A percentile compares a stretch with the other conserved stretches of the same genome.
These are phyloP conservation scores for Yasuhikotakia modesta DNA, from an alignment of 2,797 vertebrate genomes.

Conservation along the genomic window DNA sequence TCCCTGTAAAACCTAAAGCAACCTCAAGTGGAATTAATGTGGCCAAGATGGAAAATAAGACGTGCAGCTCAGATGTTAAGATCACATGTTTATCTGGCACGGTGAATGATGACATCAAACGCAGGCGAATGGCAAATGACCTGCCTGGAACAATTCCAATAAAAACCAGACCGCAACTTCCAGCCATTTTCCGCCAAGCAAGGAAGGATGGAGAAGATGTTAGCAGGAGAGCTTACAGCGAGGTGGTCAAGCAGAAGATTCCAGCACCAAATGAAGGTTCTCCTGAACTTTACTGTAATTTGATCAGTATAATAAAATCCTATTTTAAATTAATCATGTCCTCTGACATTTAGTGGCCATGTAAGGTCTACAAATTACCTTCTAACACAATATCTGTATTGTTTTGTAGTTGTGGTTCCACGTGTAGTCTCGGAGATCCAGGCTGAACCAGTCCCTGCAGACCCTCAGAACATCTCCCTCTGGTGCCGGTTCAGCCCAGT, in stretches of 20 bases:
- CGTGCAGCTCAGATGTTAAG: slow-evolving; percentile 55
- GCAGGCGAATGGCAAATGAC: slow-evolving; percentile 67
- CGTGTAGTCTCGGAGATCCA: slow-evolving; percentile 84
- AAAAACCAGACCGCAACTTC: slow-evolving; percentile 67
- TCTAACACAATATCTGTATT: too few species aligned
- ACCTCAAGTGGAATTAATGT: background rate
- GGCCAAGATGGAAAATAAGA: too few species aligned
- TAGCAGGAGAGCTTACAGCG: slow-evolving; percentile 75
- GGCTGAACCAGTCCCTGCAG: slow-evolving; percentile 77
- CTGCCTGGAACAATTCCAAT: slow-evolving; percentile 65
- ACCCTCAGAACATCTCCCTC: slow-evolving; percentile 83
- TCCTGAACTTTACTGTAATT: slow-evolving; percentile 67
- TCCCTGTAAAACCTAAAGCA: background rate
- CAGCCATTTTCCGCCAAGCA: slow-evolving; percentile 53
- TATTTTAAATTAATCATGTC: too few species aligned
- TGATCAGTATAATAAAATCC: too few species aligned
- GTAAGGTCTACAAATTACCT: too few species aligned
- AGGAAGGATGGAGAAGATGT: slow-evolving; percentile 49
- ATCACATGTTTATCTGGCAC: slow-evolving; percentile 38
- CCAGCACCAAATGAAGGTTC: slow-evolving; percentile 73
- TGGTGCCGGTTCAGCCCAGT: slow-evolving; percentile 88
- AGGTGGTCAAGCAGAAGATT: slow-evolving; percentile 74
- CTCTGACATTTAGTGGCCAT: too few species aligned
- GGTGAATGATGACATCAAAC: slow-evolving; percentile 72
- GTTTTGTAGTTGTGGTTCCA: slow-evolving; percentile 74